A percentile compares a stretch with the other conserved stretches of the same genome.
These are phyloP conservation scores for Gadus macrocephalus DNA, from an alignment of 2,113 vertebrate species.

Conservation along the genomic window DNA sequence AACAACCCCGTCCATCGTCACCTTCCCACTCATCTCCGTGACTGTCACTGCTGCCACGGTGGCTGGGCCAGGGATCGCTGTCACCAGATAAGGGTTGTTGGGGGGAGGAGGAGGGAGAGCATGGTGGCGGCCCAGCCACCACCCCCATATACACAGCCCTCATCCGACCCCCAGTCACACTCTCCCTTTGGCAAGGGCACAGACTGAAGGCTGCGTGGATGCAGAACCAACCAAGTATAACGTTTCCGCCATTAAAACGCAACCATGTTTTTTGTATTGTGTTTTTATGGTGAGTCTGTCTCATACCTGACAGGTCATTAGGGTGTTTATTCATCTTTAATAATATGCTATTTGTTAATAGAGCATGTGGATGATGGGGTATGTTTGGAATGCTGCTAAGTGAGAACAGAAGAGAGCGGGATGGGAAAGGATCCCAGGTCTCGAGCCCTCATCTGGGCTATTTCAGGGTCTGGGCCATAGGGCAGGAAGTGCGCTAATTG, in stretches of 20 bases:
- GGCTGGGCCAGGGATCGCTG: no score
- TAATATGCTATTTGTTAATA: conserved; percentile 59
- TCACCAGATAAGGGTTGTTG: no score
- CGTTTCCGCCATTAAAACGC: background rate
- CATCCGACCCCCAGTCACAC: background rate
- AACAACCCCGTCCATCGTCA: conserved; percentile 27
- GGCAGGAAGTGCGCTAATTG: background rate
- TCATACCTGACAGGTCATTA: conserved; percentile 59
- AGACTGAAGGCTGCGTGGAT: background rate
- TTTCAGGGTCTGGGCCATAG: background rate
- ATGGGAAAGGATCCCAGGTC: conserved; percentile 16
- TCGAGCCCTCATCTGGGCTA: background rate
- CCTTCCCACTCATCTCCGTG: conserved; percentile 17
- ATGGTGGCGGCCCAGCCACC: background rate
- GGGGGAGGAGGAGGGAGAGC: no score
- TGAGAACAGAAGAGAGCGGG: conserved; percentile 34
- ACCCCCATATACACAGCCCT: background rate
- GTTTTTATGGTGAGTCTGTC: conserved; percentile 60
- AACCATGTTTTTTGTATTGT: background rate
- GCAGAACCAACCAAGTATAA: background rate
- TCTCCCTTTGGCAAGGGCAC: background rate
- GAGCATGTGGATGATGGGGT: conserved; percentile 52
- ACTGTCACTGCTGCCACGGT: no score
- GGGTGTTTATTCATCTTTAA: conserved; percentile 58
- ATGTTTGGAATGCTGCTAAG: conserved; percentile 51